Evolutionary conservation across 2,797 vertebrate species (phyloP), one percentile per base, ranked within the genome.

Genomic region (Myiotriccus ornatus): DNA sequence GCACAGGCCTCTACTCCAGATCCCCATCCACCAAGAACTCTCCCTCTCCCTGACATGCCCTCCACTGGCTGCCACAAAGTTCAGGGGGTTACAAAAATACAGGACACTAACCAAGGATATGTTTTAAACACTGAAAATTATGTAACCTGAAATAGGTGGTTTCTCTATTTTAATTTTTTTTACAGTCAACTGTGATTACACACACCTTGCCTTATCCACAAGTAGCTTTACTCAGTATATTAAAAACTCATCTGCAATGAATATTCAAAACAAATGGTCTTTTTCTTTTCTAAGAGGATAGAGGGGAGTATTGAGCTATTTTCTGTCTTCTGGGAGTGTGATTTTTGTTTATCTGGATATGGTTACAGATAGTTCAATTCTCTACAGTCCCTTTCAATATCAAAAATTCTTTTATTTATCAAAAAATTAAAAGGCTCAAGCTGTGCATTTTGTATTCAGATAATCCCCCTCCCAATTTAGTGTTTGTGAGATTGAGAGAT

Each of bases 371-470:
- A 95, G 70, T 68, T 89, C 75, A 96, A 94, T 75, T 89, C 84
- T 94, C 83, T 69, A 89, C 64, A 87, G 89, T 46, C 32, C 18
- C 47, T n/a, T 94, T 89, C 64, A 85, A 53, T 89, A 94, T 69
- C 75, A 96, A 94, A 94, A 57, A 86, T 32, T 75, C 80, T 47
- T 96, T 94, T 94, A 94, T 94, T 96, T 90, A 90, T 93, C 18
- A 89, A 91, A 93, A 96, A 94, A 93, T 91, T 86, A 91, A 94
- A 95, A 91, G 83, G 55, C 67, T 96, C 92, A 95, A 84, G 70
- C 87, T 95, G 87, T 79, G 94, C 85, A 84, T 74, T 96, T 81
- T 91, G 76, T 88, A 90, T 90, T 86, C 83, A 79, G 63, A 96
- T 70, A 95, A 94, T 82, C 62, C 27, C 69, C 87, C 53, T 43